Base-by-base conservation (phyloP, 2,888 invertebrate genomes). In the Caenorhabditis sinica region DNA sequence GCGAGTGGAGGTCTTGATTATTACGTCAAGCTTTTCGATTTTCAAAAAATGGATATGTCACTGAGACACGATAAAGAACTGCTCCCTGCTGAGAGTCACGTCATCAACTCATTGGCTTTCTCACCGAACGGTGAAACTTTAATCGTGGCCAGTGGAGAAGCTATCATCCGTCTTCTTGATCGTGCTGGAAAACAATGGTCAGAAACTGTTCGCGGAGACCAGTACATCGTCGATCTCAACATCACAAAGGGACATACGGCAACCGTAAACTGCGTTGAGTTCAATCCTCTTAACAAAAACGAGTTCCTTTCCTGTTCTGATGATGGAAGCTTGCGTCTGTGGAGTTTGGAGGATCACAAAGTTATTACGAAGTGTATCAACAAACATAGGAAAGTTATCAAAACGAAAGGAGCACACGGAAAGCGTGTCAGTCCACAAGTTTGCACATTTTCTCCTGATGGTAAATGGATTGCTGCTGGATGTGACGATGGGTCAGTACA, bases 401-500 rank as follows among this genome's bases (percentile, higher is more conserved):
- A 91, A 73, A 90, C 89, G 20, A 91, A 90, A 73, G 90, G 86
- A 58, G 90, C 90, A 17, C 80, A 85, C 36, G 92, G 92, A 28
- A 92, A 92, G 63, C 87, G 91, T 33, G 90, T 90, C 13, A 88
- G 88, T 74, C 91, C 92, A 6, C 90, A 89, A 65, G 82, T 87
- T 0, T 92, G 91, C 60, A 87, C 89, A 56, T 92, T 89, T 63
- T 91, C 91, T 3, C 86, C 88, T 9, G 92, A 92, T 75, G 92
- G 91, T 9, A 92, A 95, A 95, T 95, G 96, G 0, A 96, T 98
- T 5, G 96, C 96, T 0, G 96, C 96, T 79, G 98, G 96, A 0
- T 98, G 98, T 92, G 95, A 95, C 60, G 99, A 99, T 93, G 99
- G 99, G 0, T 97, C 96, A 0, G 95, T 98, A 73, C 98, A 98